Conservation (phyloP, 2,113 vertebrate species). For the Crotalus viridis region DNA sequence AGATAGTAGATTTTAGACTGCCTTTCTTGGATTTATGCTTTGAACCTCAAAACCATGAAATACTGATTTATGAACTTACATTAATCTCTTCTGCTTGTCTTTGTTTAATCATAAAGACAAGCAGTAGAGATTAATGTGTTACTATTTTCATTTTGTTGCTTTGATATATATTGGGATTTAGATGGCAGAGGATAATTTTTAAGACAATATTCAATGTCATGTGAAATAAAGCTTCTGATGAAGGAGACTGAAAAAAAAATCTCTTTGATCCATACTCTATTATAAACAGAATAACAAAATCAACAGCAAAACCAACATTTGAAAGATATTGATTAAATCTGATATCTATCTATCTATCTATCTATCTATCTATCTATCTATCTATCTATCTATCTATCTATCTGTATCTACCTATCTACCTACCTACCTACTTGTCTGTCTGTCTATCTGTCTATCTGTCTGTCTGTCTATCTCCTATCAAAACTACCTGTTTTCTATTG, state of each 20-base stretch:
- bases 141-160: neutral
- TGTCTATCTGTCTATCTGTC: too few species aligned
- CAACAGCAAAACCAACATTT: slow-evolving; percentile 24
- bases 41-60: neutral
- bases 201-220: neutral
- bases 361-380: too few species aligned
- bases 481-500: neutral
- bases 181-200: neutral
- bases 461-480: too few species aligned
- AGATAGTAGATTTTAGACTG: neutral
- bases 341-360: neutral
- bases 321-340: slow-evolving; percentile 66
- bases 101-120: neutral
- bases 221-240: neutral
- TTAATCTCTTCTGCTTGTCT: neutral
- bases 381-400: too few species aligned
- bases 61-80: neutral
- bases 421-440: too few species aligned
- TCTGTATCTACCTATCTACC: too few species aligned
- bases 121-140: neutral
- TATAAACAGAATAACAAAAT: slow-evolving; percentile 53
- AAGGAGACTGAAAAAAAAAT: slow-evolving; percentile 3
- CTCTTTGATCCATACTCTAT: neutral
- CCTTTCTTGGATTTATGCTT: neutral
- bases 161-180: neutral